Evolutionary conservation across 2,888 invertebrate genomes (phyloP).

Genomic region (Phlogophora meticulosa): DNA sequence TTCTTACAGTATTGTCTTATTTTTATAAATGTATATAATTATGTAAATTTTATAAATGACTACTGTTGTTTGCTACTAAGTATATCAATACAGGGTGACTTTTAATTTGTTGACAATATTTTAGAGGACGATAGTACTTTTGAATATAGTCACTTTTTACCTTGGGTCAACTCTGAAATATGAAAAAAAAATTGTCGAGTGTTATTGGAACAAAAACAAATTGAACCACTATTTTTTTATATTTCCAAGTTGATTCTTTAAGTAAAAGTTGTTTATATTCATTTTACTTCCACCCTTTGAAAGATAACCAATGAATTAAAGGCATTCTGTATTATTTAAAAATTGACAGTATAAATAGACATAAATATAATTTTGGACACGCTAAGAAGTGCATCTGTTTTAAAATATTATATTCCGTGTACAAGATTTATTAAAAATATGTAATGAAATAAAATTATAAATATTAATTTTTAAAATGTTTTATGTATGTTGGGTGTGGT

Average conservation of each 20-base stretch:
- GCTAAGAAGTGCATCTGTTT: constrained; percentile 18
- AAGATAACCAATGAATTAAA: too few relatives aligned
- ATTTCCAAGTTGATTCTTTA: too few relatives aligned
- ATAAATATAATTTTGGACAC: constrained; percentile 49
- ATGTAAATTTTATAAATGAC: constrained; percentile 46
- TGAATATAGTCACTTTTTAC: too few relatives aligned
- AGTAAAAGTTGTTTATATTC: too few relatives aligned
- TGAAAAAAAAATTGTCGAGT: too few relatives aligned
- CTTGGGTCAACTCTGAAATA: too few relatives aligned
- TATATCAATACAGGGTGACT: constrained; percentile 20
- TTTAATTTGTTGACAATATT: too few relatives aligned
- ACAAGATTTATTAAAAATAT: constrained; percentile 23
- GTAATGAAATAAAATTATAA: too few relatives aligned
- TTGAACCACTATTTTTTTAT: too few relatives aligned
- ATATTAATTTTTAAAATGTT: not conserved
- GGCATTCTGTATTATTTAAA: constrained; percentile 2
- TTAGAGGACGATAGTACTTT: too few relatives aligned
- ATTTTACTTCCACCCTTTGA: too few relatives aligned
- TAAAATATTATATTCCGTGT: constrained; percentile 5
- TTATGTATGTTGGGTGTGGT: not conserved
- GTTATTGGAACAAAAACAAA: too few relatives aligned
- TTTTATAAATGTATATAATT: constrained; percentile 54
- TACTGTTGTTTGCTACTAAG: constrained; percentile 37
- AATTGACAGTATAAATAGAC: constrained; percentile 63
- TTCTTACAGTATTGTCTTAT: constrained; percentile 46